Evolutionary conservation across 2,888 invertebrate genomes (phyloP), one percentile per base, ranked within the genome.

Genomic region (Noctua fimbriata): DNA sequence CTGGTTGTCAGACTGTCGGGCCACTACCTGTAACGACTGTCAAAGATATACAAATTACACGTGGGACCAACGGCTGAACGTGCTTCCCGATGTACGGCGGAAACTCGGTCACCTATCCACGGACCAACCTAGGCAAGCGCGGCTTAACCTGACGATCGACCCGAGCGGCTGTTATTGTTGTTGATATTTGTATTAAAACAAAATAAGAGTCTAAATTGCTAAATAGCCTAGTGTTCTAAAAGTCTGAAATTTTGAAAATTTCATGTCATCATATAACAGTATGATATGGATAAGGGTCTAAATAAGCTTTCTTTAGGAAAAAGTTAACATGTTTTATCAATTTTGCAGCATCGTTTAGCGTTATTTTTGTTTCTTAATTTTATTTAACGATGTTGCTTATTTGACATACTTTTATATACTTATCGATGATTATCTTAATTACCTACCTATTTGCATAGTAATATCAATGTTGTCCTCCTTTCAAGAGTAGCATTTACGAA

Each of bases 391-490:
- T 58, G 21, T 67, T n/a, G 28, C 24, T 21, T 49, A 3, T 73
- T 67, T 9, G 24, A 49, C n/a, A 79, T 67, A 55, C 52, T 55
- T 41, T 44, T 44, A 67, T 2, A 21, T 66, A 63, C 9, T 21
- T 36, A 65, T 21, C 44, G 36, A 76, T 52, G 12, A 69, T 76
- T n/a, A 76, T 65, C n/a, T 65, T 76, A 83, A 76, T 69, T 77
- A 65, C 52, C 41, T 65, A 41, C 44, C 32, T 24, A 60, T 60
- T 79, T 79, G 60, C 80, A 82, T 76, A 83, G 28, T 18, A 21
- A n/a, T 60, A 36, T 66, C 58, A 70, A 84, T 69, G 60, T n/a
- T 71, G 71, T 81, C 47, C 78, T 83, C 28, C 16, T 67, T 81
- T 78, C 52, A 71, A 78, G 14, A 28, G 4, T 36, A 32, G 1